Evolutionary conservation across 2,797 vertebrate species (phyloP).

Genomic region (Heliangelus exortis): DNA sequence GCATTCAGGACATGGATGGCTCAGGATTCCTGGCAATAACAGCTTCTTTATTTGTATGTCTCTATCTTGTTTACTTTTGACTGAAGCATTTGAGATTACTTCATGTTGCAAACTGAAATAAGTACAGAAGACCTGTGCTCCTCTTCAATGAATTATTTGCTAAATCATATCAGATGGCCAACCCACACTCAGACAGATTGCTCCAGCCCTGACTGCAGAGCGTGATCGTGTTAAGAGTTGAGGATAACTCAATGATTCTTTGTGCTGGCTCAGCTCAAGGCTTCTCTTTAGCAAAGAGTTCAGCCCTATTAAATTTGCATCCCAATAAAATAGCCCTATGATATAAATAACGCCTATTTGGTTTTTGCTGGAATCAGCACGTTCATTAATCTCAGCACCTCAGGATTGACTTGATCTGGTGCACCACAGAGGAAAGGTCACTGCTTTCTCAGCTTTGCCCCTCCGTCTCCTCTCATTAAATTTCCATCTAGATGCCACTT

Average conservation of each 20-base stretch:
- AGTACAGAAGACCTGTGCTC: background rate
- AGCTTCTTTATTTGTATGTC: background rate
- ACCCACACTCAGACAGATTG: background rate
- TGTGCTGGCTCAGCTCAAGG: conserved; percentile 25
- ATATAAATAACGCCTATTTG: background rate
- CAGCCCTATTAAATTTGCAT: background rate
- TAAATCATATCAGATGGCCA: background rate
- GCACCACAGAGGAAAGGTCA: conserved; percentile 2
- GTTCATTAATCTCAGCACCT: conserved; percentile 16
- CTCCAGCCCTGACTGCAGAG: background rate
- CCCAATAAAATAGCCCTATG: background rate
- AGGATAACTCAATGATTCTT: conserved; percentile 28
- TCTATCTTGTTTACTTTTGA: background rate
- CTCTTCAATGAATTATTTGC: background rate
- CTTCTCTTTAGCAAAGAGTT: conserved; percentile 17
- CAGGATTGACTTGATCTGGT: background rate
- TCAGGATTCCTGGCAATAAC: background rate
- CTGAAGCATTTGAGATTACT: background rate
- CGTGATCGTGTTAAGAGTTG: background rate
- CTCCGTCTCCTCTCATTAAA: conserved; percentile 37
- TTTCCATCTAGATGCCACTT: background rate
- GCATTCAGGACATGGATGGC: background rate
- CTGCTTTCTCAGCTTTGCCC: conserved; percentile 35
- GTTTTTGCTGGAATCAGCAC: background rate
- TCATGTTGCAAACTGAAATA: background rate